phyloP scores from a whole-genome alignment of 2,113 vertebrate species.

The Notechis scutatus region DNA sequence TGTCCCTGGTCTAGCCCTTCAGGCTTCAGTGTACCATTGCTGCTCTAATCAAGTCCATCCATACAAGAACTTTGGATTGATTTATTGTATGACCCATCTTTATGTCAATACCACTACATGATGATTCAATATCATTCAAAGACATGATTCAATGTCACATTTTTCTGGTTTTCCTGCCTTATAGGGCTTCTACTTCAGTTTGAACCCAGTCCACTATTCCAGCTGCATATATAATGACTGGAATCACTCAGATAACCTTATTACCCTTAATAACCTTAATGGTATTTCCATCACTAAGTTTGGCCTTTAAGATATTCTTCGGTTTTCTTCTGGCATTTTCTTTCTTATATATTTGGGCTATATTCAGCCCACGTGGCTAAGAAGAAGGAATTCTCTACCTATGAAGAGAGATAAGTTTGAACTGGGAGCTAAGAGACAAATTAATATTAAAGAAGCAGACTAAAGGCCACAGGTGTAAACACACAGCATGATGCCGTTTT shows the following conservation, averaged over 20 bases:
- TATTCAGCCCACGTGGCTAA: background rate
- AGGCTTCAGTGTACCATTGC: background rate
- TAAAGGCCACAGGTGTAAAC: background rate
- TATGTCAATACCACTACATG: background rate
- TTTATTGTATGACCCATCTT: background rate
- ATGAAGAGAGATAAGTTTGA: background rate
- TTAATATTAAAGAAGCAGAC: background rate
- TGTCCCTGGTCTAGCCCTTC: background rate
- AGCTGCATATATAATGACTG: background rate
- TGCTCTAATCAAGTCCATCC: background rate
- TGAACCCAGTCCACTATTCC: background rate
- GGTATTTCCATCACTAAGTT: background rate
- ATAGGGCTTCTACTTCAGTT: background rate
- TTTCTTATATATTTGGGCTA: background rate
- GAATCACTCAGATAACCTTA: no score
- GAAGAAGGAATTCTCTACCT: background rate
- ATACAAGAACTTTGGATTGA: background rate
- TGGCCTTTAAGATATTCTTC: background rate
- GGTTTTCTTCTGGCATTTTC: background rate
- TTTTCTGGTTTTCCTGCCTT: background rate
- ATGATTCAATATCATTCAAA: background rate
- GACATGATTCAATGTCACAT: background rate
- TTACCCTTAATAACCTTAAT: background rate
- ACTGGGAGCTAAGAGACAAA: background rate
- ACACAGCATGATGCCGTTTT: background rate